Conservation (phyloP, 2,888 invertebrate species). For the Tetropium fuscum region DNA sequence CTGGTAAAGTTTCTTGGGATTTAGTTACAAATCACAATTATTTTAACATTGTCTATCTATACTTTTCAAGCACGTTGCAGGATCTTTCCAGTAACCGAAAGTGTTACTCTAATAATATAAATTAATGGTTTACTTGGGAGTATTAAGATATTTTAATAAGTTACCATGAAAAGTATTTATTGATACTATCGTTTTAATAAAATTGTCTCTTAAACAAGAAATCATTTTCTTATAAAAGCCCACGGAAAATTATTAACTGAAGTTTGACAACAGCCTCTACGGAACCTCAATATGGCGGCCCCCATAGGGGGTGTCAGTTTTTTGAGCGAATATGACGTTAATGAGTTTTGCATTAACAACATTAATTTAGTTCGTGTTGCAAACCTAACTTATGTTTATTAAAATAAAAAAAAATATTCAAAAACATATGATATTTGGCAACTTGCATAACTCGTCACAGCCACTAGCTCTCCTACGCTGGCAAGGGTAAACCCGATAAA, state of each 20-base stretch:
- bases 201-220: neutral
- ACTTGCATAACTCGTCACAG: neutral
- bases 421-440: neutral
- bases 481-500: no score
- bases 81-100: neutral
- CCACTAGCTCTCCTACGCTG: no score
- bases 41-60: neutral
- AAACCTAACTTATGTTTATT: neutral
- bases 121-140: neutral
- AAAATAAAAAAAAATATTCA: neutral
- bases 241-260: neutral
- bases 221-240: neutral
- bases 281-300: neutral
- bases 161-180: neutral
- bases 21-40: neutral
- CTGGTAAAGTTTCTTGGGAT: neutral
- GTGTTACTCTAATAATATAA: neutral
- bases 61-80: neutral
- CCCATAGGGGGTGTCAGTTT: neutral
- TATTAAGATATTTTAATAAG: neutral
- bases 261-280: neutral
- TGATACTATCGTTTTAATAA: neutral
- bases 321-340: neutral
- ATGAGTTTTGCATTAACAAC: neutral
- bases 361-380: neutral